Evolutionary conservation across 1,140 invertebrate genomes (phyloP), one percentile per base, ranked within the genome.

Genomic region (Lepidurus couesii): DNA sequence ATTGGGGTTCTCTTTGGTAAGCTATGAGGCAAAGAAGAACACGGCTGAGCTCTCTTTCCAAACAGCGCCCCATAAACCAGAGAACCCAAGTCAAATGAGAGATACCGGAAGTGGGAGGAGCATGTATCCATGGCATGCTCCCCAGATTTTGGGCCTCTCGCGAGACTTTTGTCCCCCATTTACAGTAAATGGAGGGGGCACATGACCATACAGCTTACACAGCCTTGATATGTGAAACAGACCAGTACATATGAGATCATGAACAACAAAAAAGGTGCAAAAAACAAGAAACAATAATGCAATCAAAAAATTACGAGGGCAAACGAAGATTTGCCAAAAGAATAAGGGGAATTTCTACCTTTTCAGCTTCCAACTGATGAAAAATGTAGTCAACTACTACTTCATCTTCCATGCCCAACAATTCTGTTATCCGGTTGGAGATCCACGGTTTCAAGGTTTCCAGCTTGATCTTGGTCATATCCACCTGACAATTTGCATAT

Each of bases 371-470:
- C 42, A 99, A 88, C 87, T 99, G 97, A 87, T 98, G 98, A 88
- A 98, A 97, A 80, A 99, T 95, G 90, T 98, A 99, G 86, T 99
- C 97, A 80, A 98, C 93, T 74, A 99, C 91, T 16, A 99, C 97
- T 86, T 98, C 96, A 87, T 99, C 98, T 87, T 99, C 98, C 85
- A 98, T 96, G 82, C 91, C 94, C 42, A 99, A 88, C 53, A 99
- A 91, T 84, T 98, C 94, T 0, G 95, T 98, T 44, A 99, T 92
- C 85, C 96, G 95, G 83, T 95, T 92, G 42, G 95, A 94, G 82
- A 99, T 99, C 98, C 98, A 99, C 80, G 98, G 98, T 84, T 99
- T 98, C 80, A 99, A 90, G 10, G 96, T 95, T 84, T 99, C 96
- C 81, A 99, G 86, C 86, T 99, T 98, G 43, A 99, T 95, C 88